Evolutionary conservation across 2,888 invertebrate genomes (phyloP).

Genomic region (Epinotia ramella): DNA sequence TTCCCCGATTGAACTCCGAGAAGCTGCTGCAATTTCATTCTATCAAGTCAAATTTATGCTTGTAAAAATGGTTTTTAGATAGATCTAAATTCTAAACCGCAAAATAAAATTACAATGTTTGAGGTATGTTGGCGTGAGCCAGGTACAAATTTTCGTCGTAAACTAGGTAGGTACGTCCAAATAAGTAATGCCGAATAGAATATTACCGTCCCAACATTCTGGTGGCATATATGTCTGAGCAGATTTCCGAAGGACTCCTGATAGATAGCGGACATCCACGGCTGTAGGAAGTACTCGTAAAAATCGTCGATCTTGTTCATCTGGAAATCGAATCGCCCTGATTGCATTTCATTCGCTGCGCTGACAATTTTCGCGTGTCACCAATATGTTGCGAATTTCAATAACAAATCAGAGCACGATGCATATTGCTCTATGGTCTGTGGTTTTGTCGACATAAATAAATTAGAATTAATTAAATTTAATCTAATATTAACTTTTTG

Average conservation of each 20-base stretch:
- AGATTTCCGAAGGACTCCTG: conserved; percentile 85
- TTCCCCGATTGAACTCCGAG: too few relatives aligned
- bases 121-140: too few relatives aligned
- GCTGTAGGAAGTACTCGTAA: conserved; percentile 87
- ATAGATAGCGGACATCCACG: conserved; percentile 88
- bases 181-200: too few relatives aligned
- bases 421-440: neutral
- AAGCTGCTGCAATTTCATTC: too few relatives aligned
- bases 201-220: conserved; percentile 68
- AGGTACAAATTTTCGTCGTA: neutral
- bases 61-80: too few relatives aligned
- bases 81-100: too few relatives aligned
- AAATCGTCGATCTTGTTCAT: conserved; percentile 87
- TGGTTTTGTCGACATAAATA: too few relatives aligned
- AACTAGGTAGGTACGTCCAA: too few relatives aligned
- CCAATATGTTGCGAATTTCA: conserved; percentile 25
- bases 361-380: conserved; percentile 25
- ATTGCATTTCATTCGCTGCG: conserved; percentile 6
- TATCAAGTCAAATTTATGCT: too few relatives aligned
- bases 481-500: too few relatives aligned
- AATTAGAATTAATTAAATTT: too few relatives aligned
- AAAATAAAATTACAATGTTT: too few relatives aligned
- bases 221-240: conserved; percentile 65
- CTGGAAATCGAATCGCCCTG: conserved; percentile 53
- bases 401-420: conserved; percentile 1